phyloP scores from a whole-genome alignment of 2,113 vertebrate genomes.

The Conger conger region DNA sequence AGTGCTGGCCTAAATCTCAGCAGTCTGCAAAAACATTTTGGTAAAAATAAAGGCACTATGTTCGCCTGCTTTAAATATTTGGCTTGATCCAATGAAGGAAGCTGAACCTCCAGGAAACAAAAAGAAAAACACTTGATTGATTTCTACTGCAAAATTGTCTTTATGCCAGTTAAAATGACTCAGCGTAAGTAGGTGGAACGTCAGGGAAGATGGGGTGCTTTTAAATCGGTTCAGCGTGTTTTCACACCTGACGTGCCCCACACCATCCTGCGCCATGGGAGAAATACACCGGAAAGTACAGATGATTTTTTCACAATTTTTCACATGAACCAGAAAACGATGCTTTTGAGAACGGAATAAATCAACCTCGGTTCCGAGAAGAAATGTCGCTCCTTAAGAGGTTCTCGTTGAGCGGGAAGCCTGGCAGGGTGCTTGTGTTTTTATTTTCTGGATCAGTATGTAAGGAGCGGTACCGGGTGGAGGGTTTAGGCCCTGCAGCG shows the following conservation, averaged over 20 bases:
- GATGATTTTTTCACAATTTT: background rate
- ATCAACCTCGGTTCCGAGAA: constrained; percentile 27
- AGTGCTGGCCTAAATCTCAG: constrained; percentile 59
- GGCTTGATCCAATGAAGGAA: background rate
- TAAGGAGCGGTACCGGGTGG: constrained; percentile 11
- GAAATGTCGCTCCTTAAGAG: constrained; percentile 19
- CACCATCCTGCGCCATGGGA: too few relatives aligned
- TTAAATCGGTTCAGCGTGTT: too few relatives aligned
- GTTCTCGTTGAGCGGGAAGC: background rate
- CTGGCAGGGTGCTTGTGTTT: background rate
- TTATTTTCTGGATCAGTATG: constrained; percentile 21
- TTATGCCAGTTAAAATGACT: background rate
- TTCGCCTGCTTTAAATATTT: constrained; percentile 42
- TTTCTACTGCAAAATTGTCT: background rate
- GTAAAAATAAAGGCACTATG: background rate
- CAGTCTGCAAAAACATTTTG: constrained; percentile 62
- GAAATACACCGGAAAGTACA: too few relatives aligned
- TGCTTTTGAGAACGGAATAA: constrained; percentile 24
- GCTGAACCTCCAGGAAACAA: background rate
- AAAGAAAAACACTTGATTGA: background rate
- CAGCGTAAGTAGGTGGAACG: background rate
- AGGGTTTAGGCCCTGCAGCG: constrained; percentile 22
- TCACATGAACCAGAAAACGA: background rate
- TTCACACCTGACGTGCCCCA: too few relatives aligned
- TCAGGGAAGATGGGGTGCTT: background rate